Percentiles rank a stretch among this genome's conserved stretches.
Conservation (phyloP, 2,797 vertebrate genomes). For the Protonibea diacanthus region DNA sequence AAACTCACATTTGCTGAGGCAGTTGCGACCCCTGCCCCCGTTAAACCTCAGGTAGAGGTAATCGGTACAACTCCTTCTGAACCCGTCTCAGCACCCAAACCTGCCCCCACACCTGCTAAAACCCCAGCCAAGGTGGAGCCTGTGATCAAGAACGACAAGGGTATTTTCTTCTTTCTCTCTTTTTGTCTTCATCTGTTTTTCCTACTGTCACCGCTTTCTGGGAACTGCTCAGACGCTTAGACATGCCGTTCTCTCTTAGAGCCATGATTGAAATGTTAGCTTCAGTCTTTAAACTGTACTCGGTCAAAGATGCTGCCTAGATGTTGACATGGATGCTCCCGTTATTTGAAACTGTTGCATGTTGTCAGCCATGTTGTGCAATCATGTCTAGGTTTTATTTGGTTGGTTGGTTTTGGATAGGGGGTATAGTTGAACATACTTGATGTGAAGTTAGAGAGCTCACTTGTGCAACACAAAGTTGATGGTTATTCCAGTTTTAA, state of each 20-base stretch:
- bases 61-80: conserved; percentile 58
- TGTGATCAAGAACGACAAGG: conserved; percentile 95
- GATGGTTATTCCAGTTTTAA: background rate
- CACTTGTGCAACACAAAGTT: background rate
- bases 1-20: conserved; percentile 84
- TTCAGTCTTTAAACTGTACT: background rate
- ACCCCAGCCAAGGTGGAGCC: conserved; percentile 86
- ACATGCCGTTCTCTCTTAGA: background rate
- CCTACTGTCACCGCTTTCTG: conserved; percentile 36
- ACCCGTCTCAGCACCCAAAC: conserved; percentile 70
- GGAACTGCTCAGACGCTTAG: conserved; percentile 21
- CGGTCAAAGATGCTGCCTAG: background rate
- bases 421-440: background rate
- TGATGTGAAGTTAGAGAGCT: background rate
- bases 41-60: conserved; percentile 76
- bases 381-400: background rate
- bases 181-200: conserved; percentile 51
- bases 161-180: conserved; percentile 86
- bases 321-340: background rate
- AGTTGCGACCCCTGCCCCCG: conserved; percentile 72
- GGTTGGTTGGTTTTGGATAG: background rate
- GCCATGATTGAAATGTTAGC: background rate
- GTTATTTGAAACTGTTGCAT: background rate
- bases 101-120: conserved; percentile 75
- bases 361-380: background rate